Conservation (phyloP, 2,113 vertebrate genomes). For the Diadophis punctatus region DNA sequence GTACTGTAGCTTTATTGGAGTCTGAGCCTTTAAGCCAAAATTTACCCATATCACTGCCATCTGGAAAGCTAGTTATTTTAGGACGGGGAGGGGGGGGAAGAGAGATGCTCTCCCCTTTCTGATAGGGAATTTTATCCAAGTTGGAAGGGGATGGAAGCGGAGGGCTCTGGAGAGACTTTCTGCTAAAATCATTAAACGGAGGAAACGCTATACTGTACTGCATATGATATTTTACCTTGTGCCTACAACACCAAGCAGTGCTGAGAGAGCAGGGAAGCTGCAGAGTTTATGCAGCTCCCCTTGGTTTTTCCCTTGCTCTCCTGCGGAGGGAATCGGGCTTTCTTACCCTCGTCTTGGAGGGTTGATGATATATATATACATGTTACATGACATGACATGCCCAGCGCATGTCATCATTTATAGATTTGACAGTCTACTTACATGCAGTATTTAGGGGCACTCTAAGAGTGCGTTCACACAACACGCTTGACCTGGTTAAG, state of each 20-base stretch:
- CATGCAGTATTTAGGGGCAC: neutral
- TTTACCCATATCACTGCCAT: neutral
- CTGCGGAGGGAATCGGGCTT: neutral
- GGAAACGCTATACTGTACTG: neutral
- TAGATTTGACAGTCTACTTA: neutral
- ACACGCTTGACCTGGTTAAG: neutral
- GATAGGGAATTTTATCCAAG: neutral
- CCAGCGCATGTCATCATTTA: neutral
- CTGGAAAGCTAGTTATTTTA: slow-evolving; percentile 8
- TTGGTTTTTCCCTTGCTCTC: neutral
- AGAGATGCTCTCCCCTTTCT: neutral
- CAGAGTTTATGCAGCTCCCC: neutral
- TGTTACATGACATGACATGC: neutral
- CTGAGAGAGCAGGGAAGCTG: neutral
- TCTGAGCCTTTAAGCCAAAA: neutral
- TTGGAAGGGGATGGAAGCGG: neutral
- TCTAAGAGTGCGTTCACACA: neutral
- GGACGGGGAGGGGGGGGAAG: neutral
- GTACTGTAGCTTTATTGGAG: neutral
- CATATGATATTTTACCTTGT: neutral
- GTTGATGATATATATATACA: neutral
- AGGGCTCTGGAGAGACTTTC: neutral
- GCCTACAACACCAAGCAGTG: neutral
- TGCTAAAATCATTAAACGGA: slow-evolving; percentile 23
- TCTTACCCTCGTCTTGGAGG: neutral